phyloP scores from a whole-genome alignment of 2,113 vertebrate genomes.

The Chroicocephalus ridibundus region DNA sequence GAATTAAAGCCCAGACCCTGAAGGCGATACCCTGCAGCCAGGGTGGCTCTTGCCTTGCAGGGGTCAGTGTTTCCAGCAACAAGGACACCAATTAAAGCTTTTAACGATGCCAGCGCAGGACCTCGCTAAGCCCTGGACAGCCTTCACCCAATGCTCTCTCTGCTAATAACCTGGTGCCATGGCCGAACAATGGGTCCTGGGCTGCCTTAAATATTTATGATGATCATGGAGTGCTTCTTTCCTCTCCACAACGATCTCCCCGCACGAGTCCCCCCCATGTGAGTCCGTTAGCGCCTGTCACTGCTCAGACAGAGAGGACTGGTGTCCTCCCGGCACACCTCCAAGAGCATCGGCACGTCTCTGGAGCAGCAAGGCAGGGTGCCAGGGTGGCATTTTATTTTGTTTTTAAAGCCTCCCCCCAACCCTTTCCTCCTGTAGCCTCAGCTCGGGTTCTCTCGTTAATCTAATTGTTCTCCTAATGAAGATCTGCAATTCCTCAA shows the following conservation, averaged over 20 bases:
- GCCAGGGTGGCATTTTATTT: conserved; percentile 12
- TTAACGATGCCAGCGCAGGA: neutral
- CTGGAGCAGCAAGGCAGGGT: neutral
- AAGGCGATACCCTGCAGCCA: neutral
- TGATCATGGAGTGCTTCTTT: neutral
- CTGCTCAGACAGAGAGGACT: neutral
- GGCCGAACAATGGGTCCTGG: neutral
- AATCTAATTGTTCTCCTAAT: conserved; percentile 70
- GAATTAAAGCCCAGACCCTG: neutral
- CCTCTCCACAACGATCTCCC: neutral
- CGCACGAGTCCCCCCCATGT: fast-evolving
- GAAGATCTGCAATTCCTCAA: conserved; percentile 70
- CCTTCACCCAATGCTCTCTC: neutral
- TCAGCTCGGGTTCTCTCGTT: conserved; percentile 42
- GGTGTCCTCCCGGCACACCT: neutral
- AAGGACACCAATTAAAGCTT: conserved; percentile 40
- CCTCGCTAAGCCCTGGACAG: neutral
- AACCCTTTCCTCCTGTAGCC: conserved; percentile 19
- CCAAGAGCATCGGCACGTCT: neutral
- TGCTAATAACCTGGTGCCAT: neutral
- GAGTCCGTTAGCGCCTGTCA: fast-evolving
- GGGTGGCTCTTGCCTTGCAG: neutral
- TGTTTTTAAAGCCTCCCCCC: conserved; percentile 9
- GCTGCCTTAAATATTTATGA: neutral
- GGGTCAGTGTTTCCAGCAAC: neutral